Conservation (phyloP, 2,888 invertebrate genomes). For the Eutolmus rufibarbis region DNA sequence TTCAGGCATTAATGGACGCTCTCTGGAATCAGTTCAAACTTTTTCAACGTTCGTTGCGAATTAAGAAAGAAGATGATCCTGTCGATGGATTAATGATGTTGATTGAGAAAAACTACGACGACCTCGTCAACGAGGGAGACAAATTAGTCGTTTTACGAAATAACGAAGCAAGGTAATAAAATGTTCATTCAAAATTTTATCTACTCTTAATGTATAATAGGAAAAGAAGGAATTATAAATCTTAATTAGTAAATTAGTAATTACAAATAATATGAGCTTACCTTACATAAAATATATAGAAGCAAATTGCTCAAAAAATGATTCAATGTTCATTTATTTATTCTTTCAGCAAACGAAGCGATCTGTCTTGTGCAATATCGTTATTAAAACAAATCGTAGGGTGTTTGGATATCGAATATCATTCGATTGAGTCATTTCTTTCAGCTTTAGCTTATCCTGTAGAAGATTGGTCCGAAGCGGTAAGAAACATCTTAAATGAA, state of each 20-base stretch:
- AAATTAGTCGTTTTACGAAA: constrained; percentile 58
- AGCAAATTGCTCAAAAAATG: no score
- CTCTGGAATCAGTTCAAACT: constrained; percentile 61
- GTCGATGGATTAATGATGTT: constrained; percentile 59
- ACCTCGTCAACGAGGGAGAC: constrained; percentile 59
- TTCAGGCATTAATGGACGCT: constrained; percentile 53
- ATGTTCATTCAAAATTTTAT: neutral
- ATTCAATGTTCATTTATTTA: neutral
- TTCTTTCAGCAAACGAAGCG: constrained; percentile 54
- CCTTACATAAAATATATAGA: neutral
- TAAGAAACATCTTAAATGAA: constrained; percentile 45
- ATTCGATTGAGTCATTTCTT: constrained; percentile 55
- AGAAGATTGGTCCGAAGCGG: constrained; percentile 61
- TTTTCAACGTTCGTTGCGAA: constrained; percentile 58
- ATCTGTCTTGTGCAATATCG: constrained; percentile 57
- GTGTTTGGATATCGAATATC: constrained; percentile 57
- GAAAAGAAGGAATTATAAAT: no score
- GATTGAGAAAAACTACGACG: constrained; percentile 61
- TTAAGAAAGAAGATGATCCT: constrained; percentile 58
- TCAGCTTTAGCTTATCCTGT: constrained; percentile 57
- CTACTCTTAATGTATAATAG: no score
- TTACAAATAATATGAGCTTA: neutral
- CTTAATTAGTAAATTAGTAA: no score
- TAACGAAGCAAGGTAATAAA: constrained; percentile 55
- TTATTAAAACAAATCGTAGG: constrained; percentile 57